A percentile compares a stretch with the other conserved stretches of the same genome.
Evolutionary conservation across 2,113 vertebrate species (phyloP).

Genomic region (Pomatostomus ruficeps): DNA sequence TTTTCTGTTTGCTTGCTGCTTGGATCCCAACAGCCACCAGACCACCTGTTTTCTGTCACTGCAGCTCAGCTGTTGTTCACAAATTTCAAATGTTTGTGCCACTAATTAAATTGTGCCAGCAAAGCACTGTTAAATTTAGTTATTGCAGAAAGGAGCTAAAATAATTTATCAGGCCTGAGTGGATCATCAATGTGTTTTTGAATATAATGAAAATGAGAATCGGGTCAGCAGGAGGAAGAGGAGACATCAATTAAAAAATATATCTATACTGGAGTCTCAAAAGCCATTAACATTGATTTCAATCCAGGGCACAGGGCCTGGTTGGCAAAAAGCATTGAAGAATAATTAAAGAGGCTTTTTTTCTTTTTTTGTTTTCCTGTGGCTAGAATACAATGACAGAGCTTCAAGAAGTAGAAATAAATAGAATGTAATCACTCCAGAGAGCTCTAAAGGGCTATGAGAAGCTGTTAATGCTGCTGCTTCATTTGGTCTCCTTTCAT

Average conservation of each 20-base stretch:
- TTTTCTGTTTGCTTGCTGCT: background rate
- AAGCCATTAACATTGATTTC: constrained; percentile 60
- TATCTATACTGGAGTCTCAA: constrained; percentile 33
- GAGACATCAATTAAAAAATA: constrained; percentile 63
- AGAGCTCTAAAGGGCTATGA: background rate
- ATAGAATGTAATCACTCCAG: background rate
- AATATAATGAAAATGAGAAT: constrained; percentile 58
- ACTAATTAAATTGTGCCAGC: constrained; percentile 54
- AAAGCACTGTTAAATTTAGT: constrained; percentile 54
- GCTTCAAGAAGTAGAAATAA: background rate
- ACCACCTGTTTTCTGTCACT: constrained; percentile 26
- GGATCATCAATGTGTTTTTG: constrained; percentile 30
- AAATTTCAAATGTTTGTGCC: constrained; percentile 43
- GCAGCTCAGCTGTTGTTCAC: constrained; percentile 25
- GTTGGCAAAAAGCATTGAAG: background rate
- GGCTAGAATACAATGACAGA: background rate
- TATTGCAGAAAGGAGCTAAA: constrained; percentile 65
- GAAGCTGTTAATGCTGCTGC: background rate
- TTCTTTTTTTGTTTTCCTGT: background rate
- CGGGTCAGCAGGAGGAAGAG: constrained; percentile 23
- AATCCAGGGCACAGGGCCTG: constrained; percentile 8
- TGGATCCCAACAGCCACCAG: background rate
- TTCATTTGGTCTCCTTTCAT: background rate
- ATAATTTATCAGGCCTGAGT: constrained; percentile 54
- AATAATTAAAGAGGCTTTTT: background rate